Evolutionary conservation across 1,140 invertebrate species (phyloP), one percentile per base, ranked within the genome.

Genomic region (Camponotus floridanus): DNA sequence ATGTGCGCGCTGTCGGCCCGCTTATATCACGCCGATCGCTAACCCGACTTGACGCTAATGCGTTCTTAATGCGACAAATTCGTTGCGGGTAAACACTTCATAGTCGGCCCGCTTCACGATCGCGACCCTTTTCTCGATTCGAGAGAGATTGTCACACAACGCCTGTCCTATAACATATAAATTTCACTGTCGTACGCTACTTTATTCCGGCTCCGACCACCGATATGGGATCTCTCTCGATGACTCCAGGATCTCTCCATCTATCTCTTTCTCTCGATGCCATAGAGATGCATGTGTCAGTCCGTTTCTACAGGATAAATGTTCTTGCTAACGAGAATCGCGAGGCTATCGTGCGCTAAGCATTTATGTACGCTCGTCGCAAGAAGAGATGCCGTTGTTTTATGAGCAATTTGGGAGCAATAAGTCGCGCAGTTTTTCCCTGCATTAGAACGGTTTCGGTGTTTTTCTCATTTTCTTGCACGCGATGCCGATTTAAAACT

Each of bases 1-100:
- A 15, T 62, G 62, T 45, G 51, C 78, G 79, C 67, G 15, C 61
- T 70, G 36, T 33, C 73, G 59, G 26, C 86, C 84, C 81, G 76
- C 74, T 84, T 88, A 80, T 91, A 93, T 92, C 91, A 90, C 92
- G 92, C 92, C 88, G 89, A 93, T 92, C 92, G 88, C 67, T 92
- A 92, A 92, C 87, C 62, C 90, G 84, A 91, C 91, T 91, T 91
- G 92, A 94, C 93, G 89, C 90, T 94, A 94, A 94, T 94, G 91
- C 90, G 91, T 93, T 92, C 91, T 92, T 94, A 92, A 94, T 92
- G 93, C 91, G 89, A 92, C 90, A 90, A 91, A 91, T 88, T 92
- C 87, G 85, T 88, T 61, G 85, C 70, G 86, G 88, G 83, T 89
- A 90, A 91, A 92, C 84, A 90, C 70, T 76, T 61, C 11, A 5